Percentiles rank a stretch among this genome's conserved stretches.
These are phyloP conservation scores for Octodonta nipae DNA, from an alignment of 2,888 invertebrate species.

Conservation along the genomic window DNA sequence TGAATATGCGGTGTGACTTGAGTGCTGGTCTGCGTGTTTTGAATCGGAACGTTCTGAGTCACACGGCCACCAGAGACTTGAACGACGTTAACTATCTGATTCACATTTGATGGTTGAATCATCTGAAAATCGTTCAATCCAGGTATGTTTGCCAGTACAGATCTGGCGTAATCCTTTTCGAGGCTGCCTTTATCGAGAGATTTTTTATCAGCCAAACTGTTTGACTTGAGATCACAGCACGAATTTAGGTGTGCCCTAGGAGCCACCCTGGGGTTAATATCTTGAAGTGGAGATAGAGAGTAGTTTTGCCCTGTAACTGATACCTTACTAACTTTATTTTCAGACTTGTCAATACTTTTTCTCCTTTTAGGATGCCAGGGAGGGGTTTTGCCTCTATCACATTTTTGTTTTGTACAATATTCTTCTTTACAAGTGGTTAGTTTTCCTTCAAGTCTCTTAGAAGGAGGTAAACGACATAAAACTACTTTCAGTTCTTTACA, in stretches of 20 bases:
- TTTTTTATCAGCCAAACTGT: too few species aligned
- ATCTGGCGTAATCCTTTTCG: slow-evolving; percentile 7
- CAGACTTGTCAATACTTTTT: slow-evolving; percentile 15
- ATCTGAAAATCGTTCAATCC: slow-evolving; percentile 47
- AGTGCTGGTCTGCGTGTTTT: slow-evolving; percentile 33
- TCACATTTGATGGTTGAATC: slow-evolving; percentile 40
- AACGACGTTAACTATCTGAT: slow-evolving; percentile 33
- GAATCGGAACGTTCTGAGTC: slow-evolving; percentile 21
- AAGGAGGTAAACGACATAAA: slow-evolving; percentile 11
- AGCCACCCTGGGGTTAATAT: slow-evolving; percentile 18
- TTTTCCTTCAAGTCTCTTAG: slow-evolving; percentile 8
- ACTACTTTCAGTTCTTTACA: slow-evolving; percentile 14
- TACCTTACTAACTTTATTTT: slow-evolving; percentile 17
- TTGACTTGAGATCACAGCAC: slow-evolving; percentile 10
- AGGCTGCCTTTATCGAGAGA: background rate
- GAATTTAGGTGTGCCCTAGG: slow-evolving; percentile 9
- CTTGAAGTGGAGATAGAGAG: slow-evolving; percentile 18
- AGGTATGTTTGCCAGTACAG: slow-evolving; percentile 39
- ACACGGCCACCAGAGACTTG: slow-evolving; percentile 30
- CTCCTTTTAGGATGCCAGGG: slow-evolving; percentile 14
- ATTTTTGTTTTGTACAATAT: slow-evolving; percentile 14
- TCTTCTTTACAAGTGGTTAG: slow-evolving; percentile 10
- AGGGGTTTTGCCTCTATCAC: slow-evolving; percentile 17
- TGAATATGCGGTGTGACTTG: slow-evolving; percentile 38
- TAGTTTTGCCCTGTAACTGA: slow-evolving; percentile 17